Conservation (phyloP, 2,797 vertebrate species). For the Sebastes melanostomus region DNA sequence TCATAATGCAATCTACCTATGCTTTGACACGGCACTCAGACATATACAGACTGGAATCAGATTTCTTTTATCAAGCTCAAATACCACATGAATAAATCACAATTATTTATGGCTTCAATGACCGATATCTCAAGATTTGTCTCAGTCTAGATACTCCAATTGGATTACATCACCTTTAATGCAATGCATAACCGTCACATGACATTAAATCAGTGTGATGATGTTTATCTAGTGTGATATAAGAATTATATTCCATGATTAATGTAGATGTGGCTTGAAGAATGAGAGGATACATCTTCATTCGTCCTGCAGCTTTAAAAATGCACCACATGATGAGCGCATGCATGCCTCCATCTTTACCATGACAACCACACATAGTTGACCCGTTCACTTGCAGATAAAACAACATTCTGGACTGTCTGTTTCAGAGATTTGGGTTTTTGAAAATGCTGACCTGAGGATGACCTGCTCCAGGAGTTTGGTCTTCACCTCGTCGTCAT, state of each 20-base stretch:
- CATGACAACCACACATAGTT: neutral
- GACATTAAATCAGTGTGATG: neutral
- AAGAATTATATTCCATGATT: neutral
- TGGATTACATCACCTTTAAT: neutral
- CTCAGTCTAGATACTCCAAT: neutral
- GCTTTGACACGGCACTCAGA: neutral
- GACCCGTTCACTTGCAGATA: neutral
- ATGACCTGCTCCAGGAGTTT: constrained; percentile 91
- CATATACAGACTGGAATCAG: neutral
- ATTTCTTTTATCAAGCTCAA: neutral
- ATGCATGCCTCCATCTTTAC: neutral
- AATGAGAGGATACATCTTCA: neutral
- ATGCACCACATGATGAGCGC: neutral
- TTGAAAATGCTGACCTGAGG: constrained; percentile 79
- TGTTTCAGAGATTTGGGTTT: neutral
- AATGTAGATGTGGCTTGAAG: neutral
- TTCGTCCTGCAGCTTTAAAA: neutral
- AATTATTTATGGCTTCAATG: neutral
- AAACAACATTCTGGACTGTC: neutral
- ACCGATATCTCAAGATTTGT: neutral
- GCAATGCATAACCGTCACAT: neutral
- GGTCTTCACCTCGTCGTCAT: constrained; percentile 90
- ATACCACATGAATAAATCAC: neutral
- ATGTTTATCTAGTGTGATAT: neutral
- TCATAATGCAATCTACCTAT: neutral